These are phyloP conservation scores for Achlya flavicornis DNA, from an alignment of 2,888 invertebrate genomes.

Conservation along the genomic window DNA sequence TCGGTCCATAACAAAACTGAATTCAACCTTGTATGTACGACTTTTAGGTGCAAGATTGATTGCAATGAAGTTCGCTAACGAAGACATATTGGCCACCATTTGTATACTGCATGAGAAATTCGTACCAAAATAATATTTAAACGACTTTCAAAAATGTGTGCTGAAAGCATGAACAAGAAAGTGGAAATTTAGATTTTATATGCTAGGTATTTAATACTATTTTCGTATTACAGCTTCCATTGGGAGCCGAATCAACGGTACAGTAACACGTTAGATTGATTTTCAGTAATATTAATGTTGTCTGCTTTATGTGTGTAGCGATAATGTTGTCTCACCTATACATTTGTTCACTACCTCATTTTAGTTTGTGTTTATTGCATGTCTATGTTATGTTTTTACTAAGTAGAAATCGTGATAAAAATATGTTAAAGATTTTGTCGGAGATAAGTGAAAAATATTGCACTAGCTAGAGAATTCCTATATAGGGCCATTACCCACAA, in stretches of 20 bases:
- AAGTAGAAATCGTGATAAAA: too few relatives aligned
- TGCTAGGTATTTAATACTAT: neutral
- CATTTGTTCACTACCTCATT: conserved; percentile 7
- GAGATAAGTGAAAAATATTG: too few relatives aligned
- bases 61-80: too few relatives aligned
- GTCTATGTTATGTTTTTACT: neutral
- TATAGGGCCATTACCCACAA: too few relatives aligned
- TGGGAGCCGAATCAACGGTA: conserved; percentile 68
- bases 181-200: neutral
- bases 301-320: conserved; percentile 27
- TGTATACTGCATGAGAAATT: too few relatives aligned
- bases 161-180: neutral
- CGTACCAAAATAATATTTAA: too few relatives aligned
- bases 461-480: too few relatives aligned
- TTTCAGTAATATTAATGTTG: conserved; percentile 39
- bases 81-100: too few relatives aligned
- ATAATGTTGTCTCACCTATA: conserved; percentile 18
- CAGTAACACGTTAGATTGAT: conserved; percentile 63
- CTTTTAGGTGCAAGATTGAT: too few relatives aligned
- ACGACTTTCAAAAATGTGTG: neutral
- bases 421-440: too few relatives aligned
- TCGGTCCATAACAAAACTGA: too few relatives aligned
- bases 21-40: neutral
- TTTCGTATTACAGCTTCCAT: conserved; percentile 63
- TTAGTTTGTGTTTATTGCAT: conserved; percentile 14